phyloP scores from a whole-genome alignment of 2,113 vertebrate species.

The Crotalus tigris region DNA sequence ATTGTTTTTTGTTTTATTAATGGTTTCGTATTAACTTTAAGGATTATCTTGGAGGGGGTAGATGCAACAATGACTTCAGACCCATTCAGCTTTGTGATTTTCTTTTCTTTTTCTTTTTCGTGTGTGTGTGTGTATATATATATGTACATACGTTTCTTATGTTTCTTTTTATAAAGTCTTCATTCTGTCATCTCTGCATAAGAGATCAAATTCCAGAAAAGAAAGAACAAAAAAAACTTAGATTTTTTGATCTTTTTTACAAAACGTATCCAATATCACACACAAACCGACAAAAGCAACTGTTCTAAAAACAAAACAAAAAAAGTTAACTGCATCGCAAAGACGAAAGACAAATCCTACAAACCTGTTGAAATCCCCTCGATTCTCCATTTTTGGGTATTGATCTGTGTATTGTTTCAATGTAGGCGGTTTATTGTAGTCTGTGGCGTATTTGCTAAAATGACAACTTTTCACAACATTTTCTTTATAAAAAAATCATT shows the following conservation, averaged over 20 bases:
- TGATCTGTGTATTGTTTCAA: slow-evolving; percentile 41
- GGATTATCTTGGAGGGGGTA: slow-evolving; percentile 3
- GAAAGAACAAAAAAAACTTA: slow-evolving; percentile 43
- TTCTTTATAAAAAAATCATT: slow-evolving; percentile 9
- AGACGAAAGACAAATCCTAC: slow-evolving; percentile 25
- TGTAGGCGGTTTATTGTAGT: slow-evolving; percentile 40
- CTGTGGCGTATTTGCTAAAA: slow-evolving; percentile 41
- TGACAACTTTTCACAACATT: slow-evolving; percentile 30
- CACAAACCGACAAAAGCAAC: slow-evolving; percentile 35
- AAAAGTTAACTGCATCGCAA: slow-evolving; percentile 14
- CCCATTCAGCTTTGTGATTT: neutral
- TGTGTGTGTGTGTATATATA: neutral
- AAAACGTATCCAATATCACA: slow-evolving; percentile 9
- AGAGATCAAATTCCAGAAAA: slow-evolving; percentile 29
- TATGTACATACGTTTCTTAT: neutral
- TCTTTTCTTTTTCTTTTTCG: neutral
- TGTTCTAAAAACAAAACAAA: slow-evolving; percentile 12
- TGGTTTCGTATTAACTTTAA: neutral
- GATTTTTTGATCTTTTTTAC: slow-evolving; percentile 46
- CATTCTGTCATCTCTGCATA: slow-evolving; percentile 14
- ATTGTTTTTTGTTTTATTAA: neutral
- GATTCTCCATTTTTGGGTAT: slow-evolving; percentile 37
- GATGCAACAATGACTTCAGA: neutral
- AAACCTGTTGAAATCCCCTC: slow-evolving; percentile 25
- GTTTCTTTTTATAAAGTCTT: neutral